Evolutionary conservation across 2,113 vertebrate species (phyloP).

Genomic region (Bostrychus sinensis): DNA sequence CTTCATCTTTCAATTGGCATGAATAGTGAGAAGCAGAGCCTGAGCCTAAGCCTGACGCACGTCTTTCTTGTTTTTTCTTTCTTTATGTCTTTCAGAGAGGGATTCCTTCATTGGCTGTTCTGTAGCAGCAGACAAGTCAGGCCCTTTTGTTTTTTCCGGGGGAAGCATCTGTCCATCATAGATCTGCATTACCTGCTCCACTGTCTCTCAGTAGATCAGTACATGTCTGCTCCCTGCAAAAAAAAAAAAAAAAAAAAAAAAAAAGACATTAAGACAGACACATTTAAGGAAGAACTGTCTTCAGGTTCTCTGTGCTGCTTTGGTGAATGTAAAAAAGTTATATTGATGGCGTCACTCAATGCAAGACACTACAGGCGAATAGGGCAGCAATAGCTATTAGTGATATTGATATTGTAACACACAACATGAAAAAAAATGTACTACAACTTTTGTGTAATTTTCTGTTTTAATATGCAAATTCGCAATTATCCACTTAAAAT

Average conservation of each 20-base stretch:
- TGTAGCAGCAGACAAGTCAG: constrained; percentile 81
- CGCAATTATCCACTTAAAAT: too few relatives aligned
- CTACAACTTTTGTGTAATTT: too few relatives aligned
- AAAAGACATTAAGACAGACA: constrained; percentile 43
- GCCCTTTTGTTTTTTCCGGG: constrained; percentile 79
- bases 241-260: too few relatives aligned
- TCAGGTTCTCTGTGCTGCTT: constrained; percentile 13
- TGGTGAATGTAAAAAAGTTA: constrained; percentile 19
- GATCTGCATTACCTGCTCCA: constrained; percentile 69
- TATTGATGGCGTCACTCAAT: constrained; percentile 12
- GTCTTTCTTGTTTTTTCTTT: constrained; percentile 80
- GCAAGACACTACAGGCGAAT: too few relatives aligned
- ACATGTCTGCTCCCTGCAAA: constrained; percentile 51
- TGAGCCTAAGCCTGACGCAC: constrained; percentile 69
- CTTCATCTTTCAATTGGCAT: constrained; percentile 63
- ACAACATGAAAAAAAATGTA: too few relatives aligned
- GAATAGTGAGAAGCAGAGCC: constrained; percentile 47
- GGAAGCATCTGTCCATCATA: constrained; percentile 67
- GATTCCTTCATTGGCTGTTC: constrained; percentile 77
- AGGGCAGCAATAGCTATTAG: too few relatives aligned
- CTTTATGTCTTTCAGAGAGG: constrained; percentile 84
- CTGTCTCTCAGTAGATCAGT: constrained; percentile 68
- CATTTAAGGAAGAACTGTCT: constrained; percentile 24
- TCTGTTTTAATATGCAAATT: too few relatives aligned
- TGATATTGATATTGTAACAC: too few relatives aligned